These are phyloP conservation scores for Pseudorasbora parva DNA, from an alignment of 2,113 vertebrate species.

Conservation along the genomic window DNA sequence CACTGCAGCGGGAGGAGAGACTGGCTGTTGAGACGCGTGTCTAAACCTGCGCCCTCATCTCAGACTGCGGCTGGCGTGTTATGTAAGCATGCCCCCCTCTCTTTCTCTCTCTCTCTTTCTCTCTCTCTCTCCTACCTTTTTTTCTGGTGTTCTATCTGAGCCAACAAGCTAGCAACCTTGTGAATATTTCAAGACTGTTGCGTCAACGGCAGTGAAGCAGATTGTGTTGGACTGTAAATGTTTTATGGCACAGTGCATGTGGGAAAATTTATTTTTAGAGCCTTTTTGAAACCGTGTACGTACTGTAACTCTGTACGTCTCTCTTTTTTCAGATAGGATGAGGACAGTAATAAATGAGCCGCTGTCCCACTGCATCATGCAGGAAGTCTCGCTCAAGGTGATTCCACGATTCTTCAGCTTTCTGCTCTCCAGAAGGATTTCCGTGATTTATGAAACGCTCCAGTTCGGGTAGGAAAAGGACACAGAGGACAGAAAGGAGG, in stretches of 20 bases:
- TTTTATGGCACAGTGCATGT: constrained; percentile 80
- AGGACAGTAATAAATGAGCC: constrained; percentile 27
- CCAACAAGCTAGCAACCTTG: constrained; percentile 46
- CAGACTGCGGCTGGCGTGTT: constrained; percentile 48
- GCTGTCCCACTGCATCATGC: constrained; percentile 21
- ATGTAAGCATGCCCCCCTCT: constrained; percentile 46
- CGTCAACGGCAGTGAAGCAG: constrained; percentile 68
- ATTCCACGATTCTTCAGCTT: constrained; percentile 45
- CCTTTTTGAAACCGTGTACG: constrained; percentile 45
- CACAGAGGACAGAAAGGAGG: constrained; percentile 32
- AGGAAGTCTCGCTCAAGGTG: constrained; percentile 52
- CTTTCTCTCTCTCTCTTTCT: not conserved
- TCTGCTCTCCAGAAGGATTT: constrained; percentile 34
- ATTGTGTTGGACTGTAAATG: constrained; percentile 78
- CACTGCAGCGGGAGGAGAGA: constrained; percentile 18
- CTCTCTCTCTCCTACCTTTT: constrained; percentile 3
- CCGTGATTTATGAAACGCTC: constrained; percentile 55
- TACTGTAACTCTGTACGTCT: constrained; percentile 20
- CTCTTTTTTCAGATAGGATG: not conserved
- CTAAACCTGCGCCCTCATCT: constrained; percentile 41
- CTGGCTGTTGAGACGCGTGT: constrained; percentile 16
- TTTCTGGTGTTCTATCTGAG: constrained; percentile 31
- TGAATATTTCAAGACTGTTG: constrained; percentile 63
- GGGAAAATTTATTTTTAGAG: constrained; percentile 80
- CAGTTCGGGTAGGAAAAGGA: constrained; percentile 40